phyloP scores from a whole-genome alignment of 2,888 invertebrate genomes.

The Oxytorus armatus region DNA sequence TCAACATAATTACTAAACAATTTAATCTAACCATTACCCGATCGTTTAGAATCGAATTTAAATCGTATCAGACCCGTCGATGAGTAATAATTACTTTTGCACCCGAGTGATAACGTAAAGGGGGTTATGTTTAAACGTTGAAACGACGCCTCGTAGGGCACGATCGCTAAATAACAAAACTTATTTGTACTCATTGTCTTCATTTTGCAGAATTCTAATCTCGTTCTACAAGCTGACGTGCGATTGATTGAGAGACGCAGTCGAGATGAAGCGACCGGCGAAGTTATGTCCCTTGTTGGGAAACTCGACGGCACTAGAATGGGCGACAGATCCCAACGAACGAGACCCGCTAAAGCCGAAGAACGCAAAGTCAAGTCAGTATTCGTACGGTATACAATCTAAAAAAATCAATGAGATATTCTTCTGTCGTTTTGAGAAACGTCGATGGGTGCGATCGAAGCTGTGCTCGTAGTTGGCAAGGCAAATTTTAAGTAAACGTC shows the following conservation, averaged over 20 bases:
- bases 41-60: background rate
- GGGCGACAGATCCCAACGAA: slow-evolving; percentile 98
- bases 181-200: slow-evolving; percentile 7
- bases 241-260: slow-evolving; percentile 97
- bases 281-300: slow-evolving; percentile 97
- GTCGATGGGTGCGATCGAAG: too few relatives aligned
- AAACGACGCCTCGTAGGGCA: background rate
- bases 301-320: slow-evolving; percentile 96
- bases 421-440: too few relatives aligned
- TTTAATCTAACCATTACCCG: background rate
- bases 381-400: too few relatives aligned
- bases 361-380: slow-evolving; percentile 95
- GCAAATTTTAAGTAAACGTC: too few relatives aligned
- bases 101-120: slow-evolving; percentile 46
- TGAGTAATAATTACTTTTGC: background rate
- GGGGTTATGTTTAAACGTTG: slow-evolving; percentile 56
- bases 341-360: slow-evolving; percentile 96
- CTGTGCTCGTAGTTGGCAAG: too few relatives aligned
- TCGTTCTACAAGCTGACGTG: slow-evolving; percentile 99
- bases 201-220: slow-evolving; percentile 97
- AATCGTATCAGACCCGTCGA: background rate
- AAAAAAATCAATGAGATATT: too few relatives aligned
- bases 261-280: slow-evolving; percentile 99
- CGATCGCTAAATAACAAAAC: background rate
- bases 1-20: slow-evolving; percentile 21